Evolutionary conservation across 2,113 vertebrate species (phyloP).

Genomic region (Eretmochelys imbricata): DNA sequence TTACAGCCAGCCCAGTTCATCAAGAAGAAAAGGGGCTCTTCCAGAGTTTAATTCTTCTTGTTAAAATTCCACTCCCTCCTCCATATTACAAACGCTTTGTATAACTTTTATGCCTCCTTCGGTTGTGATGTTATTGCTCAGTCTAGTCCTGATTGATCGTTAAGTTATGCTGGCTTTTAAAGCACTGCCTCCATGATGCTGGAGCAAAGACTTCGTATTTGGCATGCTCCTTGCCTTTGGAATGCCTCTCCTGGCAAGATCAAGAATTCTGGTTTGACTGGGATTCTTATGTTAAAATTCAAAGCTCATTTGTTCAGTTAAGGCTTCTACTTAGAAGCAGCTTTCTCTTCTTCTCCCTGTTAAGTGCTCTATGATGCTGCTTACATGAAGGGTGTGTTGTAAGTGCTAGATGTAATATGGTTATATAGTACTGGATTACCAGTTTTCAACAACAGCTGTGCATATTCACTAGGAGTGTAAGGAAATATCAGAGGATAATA

Average conservation of each 20-base stretch:
- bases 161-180: conserved; percentile 54
- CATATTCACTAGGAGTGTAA: conserved; percentile 55
- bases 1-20: conserved; percentile 1
- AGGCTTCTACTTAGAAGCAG: conserved; percentile 24
- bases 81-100: neutral
- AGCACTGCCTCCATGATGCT: conserved; percentile 40
- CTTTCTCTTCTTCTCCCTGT: conserved; percentile 44
- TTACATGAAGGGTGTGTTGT: conserved; percentile 54
- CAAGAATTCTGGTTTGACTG: conserved; percentile 51
- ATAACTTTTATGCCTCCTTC: conserved; percentile 37
- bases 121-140: conserved; percentile 25
- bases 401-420: conserved; percentile 36
- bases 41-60: conserved; percentile 22
- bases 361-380: conserved; percentile 26
- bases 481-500: conserved; percentile 79
- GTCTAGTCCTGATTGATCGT: conserved; percentile 58
- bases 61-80: neutral
- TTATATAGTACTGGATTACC: conserved; percentile 67
- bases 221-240: conserved; percentile 48
- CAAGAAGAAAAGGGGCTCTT: conserved; percentile 25
- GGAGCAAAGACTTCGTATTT: conserved; percentile 46
- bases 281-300: conserved; percentile 64
- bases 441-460: conserved; percentile 80
- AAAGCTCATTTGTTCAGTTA: conserved; percentile 68
- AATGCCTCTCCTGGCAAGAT: conserved; percentile 69